Evolutionary conservation across 2,113 vertebrate genomes (phyloP).

Genomic region (Manacus vitellinus): DNA sequence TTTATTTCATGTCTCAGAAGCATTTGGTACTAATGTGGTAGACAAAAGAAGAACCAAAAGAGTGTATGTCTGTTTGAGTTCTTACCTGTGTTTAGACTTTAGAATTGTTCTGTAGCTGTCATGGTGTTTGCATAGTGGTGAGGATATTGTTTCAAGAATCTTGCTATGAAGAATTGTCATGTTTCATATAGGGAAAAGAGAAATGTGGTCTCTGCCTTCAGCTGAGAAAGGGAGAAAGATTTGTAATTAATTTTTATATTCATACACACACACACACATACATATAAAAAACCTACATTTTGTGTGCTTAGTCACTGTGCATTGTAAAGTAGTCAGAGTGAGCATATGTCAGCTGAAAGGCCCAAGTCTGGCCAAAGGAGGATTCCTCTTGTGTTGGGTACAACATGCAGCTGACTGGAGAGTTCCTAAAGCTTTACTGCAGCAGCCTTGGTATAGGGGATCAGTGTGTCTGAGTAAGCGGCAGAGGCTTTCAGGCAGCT

Average conservation of each 20-base stretch:
- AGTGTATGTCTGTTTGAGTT: not conserved
- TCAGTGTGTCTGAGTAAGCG: not conserved
- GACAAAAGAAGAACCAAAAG: not conserved
- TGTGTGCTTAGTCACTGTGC: not conserved
- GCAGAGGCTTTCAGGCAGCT: not conserved
- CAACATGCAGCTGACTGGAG: not conserved
- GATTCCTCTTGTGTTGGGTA: not conserved
- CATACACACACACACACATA: rapidly evolving
- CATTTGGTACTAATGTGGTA: not conserved
- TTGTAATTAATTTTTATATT: not conserved
- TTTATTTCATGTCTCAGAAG: not conserved
- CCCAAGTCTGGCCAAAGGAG: not conserved
- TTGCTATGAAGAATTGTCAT: not conserved
- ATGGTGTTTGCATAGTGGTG: not conserved
- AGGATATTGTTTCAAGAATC: not conserved
- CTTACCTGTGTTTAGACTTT: not conserved
- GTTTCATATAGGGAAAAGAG: not conserved
- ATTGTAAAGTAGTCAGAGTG: not conserved
- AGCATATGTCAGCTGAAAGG: not conserved
- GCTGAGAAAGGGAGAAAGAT: not conserved
- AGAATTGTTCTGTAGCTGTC: not conserved
- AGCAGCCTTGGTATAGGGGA: not conserved
- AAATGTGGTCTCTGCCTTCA: not conserved
- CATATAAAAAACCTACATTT: not conserved
- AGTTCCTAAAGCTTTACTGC: not conserved